Percentiles rank a stretch among this genome's conserved stretches.
These are phyloP conservation scores for Operophtera brumata DNA, from an alignment of 2,888 invertebrate genomes.

Conservation along the genomic window DNA sequence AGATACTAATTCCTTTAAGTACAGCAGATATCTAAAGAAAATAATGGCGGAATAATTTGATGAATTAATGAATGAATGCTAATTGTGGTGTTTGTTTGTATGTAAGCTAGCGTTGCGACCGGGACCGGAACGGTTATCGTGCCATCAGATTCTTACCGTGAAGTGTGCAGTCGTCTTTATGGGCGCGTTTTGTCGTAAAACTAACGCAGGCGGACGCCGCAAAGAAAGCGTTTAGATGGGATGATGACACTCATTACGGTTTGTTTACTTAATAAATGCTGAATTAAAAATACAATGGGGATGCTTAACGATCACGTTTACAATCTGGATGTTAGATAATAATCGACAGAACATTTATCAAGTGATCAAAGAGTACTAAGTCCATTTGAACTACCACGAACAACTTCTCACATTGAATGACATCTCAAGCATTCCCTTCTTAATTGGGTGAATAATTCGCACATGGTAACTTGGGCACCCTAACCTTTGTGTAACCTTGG, in stretches of 20 bases:
- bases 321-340: background rate
- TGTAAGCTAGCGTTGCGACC: slow-evolving; percentile 30
- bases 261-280: slow-evolving; percentile 8
- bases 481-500: too few relatives aligned
- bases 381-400: too few relatives aligned
- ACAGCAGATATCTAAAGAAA: slow-evolving; percentile 31
- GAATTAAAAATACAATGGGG: background rate
- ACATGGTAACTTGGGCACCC: too few relatives aligned
- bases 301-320: background rate
- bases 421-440: too few relatives aligned
- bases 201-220: slow-evolving; percentile 16
- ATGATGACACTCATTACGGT: slow-evolving; percentile 16
- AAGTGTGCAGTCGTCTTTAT: slow-evolving; percentile 36
- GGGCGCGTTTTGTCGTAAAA: slow-evolving; percentile 34
- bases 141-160: slow-evolving; percentile 33
- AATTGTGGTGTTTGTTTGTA: slow-evolving; percentile 37
- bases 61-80: slow-evolving; percentile 38
- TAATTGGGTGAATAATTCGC: too few relatives aligned
- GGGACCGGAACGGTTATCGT: slow-evolving; percentile 37
- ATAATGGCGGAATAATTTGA: slow-evolving; percentile 37
- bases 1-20: slow-evolving; percentile 31
- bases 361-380: background rate
- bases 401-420: too few relatives aligned
- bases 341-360: too few relatives aligned
- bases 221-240: slow-evolving; percentile 17